Conservation (phyloP, 2,888 invertebrate genomes). For the Pardosa pseudoannulata region DNA sequence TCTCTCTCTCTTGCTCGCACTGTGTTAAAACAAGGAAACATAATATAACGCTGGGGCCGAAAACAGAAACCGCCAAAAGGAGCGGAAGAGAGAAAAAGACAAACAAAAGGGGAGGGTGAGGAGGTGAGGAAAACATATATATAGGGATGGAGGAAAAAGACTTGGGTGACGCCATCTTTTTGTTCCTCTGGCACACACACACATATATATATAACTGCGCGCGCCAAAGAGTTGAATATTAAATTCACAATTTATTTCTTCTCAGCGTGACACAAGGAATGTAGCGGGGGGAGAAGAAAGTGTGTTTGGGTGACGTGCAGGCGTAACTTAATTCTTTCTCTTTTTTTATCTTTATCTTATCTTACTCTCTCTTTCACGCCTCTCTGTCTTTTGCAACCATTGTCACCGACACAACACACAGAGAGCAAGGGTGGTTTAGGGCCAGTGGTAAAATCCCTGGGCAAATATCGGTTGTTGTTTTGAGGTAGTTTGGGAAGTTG, state of each 20-base stretch:
- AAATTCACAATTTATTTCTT: constrained; percentile 71
- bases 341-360: too few species aligned
- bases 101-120: not conserved
- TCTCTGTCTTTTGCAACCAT: too few species aligned
- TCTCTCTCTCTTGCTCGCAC: too few species aligned
- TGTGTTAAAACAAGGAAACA: constrained; percentile 16
- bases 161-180: constrained; percentile 18
- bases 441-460: not conserved
- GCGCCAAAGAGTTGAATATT: constrained; percentile 68
- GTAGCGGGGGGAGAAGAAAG: not conserved
- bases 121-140: not conserved
- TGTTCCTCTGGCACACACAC: too few species aligned
- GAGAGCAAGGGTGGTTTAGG: not conserved
- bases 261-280: constrained; percentile 55
- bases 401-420: not conserved
- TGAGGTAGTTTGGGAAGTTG: too few species aligned
- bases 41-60: constrained; percentile 16
- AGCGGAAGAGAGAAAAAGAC: not conserved
- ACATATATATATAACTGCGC: not conserved
- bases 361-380: not conserved
- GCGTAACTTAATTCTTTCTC: not conserved
- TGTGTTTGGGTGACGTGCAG: constrained; percentile 5
- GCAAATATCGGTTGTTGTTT: too few species aligned
- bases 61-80: constrained; percentile 14
- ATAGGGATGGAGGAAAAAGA: too few species aligned